phyloP scores from a whole-genome alignment of 2,797 vertebrate genomes.

The Thamnophis elegans region DNA sequence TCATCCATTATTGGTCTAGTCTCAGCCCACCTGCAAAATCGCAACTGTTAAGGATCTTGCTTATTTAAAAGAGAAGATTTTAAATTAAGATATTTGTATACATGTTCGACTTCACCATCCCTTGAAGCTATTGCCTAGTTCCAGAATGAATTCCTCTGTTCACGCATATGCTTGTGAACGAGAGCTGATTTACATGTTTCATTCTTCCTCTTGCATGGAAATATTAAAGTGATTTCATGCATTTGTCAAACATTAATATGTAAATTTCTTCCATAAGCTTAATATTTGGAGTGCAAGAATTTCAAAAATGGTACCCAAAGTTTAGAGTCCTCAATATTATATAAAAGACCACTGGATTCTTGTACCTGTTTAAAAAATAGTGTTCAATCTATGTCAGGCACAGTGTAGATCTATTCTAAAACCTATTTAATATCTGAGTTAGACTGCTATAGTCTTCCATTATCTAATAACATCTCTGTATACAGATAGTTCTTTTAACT shows the following conservation, averaged over 20 bases:
- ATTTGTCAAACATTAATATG: background rate
- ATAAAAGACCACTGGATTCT: background rate
- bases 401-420: background rate
- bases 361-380: background rate
- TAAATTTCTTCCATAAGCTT: background rate
- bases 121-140: background rate
- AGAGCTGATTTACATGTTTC: background rate
- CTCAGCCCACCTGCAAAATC: conserved; percentile 35
- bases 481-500: background rate
- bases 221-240: background rate
- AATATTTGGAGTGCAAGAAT: background rate
- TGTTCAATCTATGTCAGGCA: background rate
- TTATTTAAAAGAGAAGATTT: conserved; percentile 35
- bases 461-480: background rate
- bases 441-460: background rate
- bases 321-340: background rate
- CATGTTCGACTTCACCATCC: background rate
- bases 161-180: background rate
- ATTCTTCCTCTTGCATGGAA: background rate
- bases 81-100: conserved; percentile 28
- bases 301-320: background rate
- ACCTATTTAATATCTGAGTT: background rate
- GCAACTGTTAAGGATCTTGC: conserved; percentile 43
- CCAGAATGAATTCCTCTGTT: background rate
- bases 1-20: conserved; percentile 44